Conservation (phyloP, 1,140 invertebrate species). For the Polypedilum pembai region DNA sequence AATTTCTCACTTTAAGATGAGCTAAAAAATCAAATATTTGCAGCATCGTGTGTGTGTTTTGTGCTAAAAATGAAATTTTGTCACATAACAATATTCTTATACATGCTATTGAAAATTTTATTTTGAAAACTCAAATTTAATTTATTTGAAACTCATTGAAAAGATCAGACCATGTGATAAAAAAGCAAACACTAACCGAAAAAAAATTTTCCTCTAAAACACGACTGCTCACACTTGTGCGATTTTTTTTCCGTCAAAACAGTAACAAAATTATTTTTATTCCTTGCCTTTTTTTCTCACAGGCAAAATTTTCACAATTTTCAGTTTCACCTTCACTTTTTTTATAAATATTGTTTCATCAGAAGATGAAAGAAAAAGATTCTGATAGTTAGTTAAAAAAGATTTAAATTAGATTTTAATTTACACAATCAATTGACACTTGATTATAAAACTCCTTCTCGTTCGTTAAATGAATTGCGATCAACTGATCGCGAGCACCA, state of each 20-base stretch:
- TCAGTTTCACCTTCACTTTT: neutral
- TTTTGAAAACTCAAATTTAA: neutral
- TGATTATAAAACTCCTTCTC: neutral
- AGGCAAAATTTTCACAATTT: neutral
- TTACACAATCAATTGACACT: neutral
- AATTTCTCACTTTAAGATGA: no score
- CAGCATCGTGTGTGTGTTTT: neutral
- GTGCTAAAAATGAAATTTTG: neutral
- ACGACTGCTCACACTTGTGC: neutral
- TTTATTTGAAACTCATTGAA: neutral
- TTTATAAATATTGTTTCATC: neutral
- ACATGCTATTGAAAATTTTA: no score
- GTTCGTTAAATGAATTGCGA: neutral
- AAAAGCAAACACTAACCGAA: conserved; percentile 2
- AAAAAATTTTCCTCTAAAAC: neutral
- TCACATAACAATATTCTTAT: no score
- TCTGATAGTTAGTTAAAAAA: neutral
- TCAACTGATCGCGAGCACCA: conserved; percentile 15
- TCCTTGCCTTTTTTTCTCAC: neutral
- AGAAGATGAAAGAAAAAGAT: neutral
- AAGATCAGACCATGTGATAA: neutral
- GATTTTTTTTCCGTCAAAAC: neutral
- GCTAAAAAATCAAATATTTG: no score
- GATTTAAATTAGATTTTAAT: neutral
- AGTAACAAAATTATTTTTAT: neutral